Conservation (phyloP, 2,797 vertebrate species). For the Spinus olivaceus region DNA sequence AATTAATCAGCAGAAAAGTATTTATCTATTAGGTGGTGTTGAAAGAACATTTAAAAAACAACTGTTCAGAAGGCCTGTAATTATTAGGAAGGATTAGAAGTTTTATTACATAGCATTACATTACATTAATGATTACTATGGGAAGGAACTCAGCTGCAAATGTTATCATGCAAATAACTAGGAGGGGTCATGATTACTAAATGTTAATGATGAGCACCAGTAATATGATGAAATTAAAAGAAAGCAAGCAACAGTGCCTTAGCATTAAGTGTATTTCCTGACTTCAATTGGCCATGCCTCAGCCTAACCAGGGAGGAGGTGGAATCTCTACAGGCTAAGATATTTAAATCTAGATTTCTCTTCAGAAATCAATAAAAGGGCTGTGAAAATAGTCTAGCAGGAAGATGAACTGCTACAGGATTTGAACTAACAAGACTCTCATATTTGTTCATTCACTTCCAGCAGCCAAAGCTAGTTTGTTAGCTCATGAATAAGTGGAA, state of each 20-base stretch:
- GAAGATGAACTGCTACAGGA: not conserved
- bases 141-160: not conserved
- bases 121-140: not conserved
- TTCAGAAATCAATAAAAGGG: not conserved
- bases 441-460: not conserved
- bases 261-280: not conserved
- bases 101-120: not conserved
- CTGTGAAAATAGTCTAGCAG: not conserved
- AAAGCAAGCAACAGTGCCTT: not conserved
- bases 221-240: not conserved
- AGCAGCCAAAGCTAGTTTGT: not conserved
- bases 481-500: not conserved
- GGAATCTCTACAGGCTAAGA: not conserved
- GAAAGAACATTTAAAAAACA: slow-evolving; percentile 6
- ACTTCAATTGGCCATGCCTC: not conserved
- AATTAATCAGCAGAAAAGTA: not conserved
- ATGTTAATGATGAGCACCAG: not conserved
- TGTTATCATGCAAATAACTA: not conserved
- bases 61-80: not conserved
- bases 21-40: slow-evolving; percentile 7
- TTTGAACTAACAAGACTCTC: not conserved
- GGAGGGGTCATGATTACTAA: not conserved
- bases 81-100: slow-evolving; percentile 23
- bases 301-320: not conserved
- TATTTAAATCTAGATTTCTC: not conserved